Base-by-base conservation (phyloP, 1,140 invertebrate species). In the Teleogryllus occipitalis region DNA sequence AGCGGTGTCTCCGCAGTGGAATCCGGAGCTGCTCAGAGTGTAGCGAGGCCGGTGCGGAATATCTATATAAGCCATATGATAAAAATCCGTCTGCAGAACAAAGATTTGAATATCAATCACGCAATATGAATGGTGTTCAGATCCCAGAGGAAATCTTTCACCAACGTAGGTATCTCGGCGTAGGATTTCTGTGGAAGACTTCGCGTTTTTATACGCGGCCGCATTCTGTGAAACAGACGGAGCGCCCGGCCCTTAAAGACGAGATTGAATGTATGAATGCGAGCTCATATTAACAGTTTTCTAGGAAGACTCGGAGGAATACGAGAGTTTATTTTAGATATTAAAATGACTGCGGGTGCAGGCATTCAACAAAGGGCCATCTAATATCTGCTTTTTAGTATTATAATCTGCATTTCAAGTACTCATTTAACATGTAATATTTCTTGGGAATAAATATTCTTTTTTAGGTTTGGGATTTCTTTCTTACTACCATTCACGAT, bases 61-160 rank as follows among this genome's bases (percentile, higher is more conserved):
- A 65, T 65, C 54, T 65, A 18, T 65, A 65, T 65, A 65, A 65
- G 54, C 10, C 54, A 65, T 65, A 65, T 65, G 54, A 65, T 65
- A 65, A 65, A 65, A 65, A 65, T 65, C 54, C 54, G 10, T 18
- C 18, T 18, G 54, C 54, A 18, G 54, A 65, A 65, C 54, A 65
- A 65, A 65, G 54, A 65, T 65, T 65, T 65, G 54, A 65, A 65
- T 65, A 65, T 65, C 54, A 65, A 65, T 65, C 54, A 65, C 54
- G 54, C 54, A 7, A 18, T 65, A 65, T 65, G 54, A 65, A 65
- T 65, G 54, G 54, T 65, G 54, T 65, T 18, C 54, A 65, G 54
- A 65, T 65, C 54, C 54, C 54, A 65, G 54, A 65, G 54, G 54
- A 65, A 65, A 65, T 65, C 54, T 65, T 65, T 18, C 10, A 18